Evolutionary conservation across 2,888 invertebrate genomes (phyloP), one percentile per base, ranked within the genome.

Genomic region (Drosophila limbata): DNA sequence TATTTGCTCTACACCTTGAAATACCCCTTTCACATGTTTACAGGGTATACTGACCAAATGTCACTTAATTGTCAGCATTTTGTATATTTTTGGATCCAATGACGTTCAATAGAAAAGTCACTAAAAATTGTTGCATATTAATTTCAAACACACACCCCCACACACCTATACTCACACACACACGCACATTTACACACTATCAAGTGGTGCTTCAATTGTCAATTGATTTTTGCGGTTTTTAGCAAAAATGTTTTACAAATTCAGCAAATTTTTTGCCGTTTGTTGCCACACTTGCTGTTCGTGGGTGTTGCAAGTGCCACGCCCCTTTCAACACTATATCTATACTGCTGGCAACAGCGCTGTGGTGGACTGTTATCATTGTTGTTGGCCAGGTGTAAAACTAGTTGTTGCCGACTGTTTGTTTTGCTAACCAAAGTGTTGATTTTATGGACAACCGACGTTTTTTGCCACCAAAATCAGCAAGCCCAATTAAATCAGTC

Each of bases 211-310:
- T 75, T 78, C 80, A 84, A 88, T 82, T 83, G 91, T 77, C 90
- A 91, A 91, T 90, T 91, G 90, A 91, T 91, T 90, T 89, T 78
- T 91, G 91, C 64, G 91, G 90, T 90, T 81, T 87, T 75, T 64
- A 77, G 77, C 89, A 88, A 88, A 86, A 86, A 86, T 86, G 84
- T 89, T 85, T 60, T 48, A 88, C 90, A 86, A 89, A 87, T 84
- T 70, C 70, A 69, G 74, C 67, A 61, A 4, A 64, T 72, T 74
- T 73, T 63, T 64, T 51, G 47, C 59, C 25, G 9, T 37, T 62
- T 28, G 52, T 28, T 40, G 25, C 4, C 10, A 35, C 44, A 37
- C 50, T 59, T 8, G 35, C 25, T 56, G 45, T 56, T 56, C 42
- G 48, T 40, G 40, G 39, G 25, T 44, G 74, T 62, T 33, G 50